Percentiles rank a stretch among this genome's conserved stretches.
Evolutionary conservation across 1,140 invertebrate species (phyloP).

Genomic region (Drosophila pseudoobscura): DNA sequence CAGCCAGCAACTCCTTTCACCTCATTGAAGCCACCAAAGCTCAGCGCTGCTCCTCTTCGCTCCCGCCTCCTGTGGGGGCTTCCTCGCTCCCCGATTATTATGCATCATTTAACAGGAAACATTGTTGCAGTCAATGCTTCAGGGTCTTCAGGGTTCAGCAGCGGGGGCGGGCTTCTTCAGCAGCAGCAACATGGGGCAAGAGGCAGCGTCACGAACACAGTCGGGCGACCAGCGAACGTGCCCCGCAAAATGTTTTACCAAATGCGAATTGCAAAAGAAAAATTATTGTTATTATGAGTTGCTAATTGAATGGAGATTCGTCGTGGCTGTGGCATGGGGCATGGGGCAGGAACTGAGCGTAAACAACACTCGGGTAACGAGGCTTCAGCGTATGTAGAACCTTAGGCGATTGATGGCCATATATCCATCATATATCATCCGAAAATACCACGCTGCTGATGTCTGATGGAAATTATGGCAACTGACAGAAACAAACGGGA

Average conservation of each 20-base stretch:
- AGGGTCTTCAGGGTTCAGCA: slow-evolving; percentile 26
- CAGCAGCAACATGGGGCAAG: slow-evolving; percentile 1
- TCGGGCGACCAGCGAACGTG: slow-evolving; percentile 60
- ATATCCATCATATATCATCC: too few relatives aligned
- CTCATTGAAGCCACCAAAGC: slow-evolving; percentile 56
- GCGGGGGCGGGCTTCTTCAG: slow-evolving; percentile 7
- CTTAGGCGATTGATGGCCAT: too few relatives aligned
- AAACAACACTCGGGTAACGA: too few relatives aligned
- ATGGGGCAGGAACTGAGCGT: slow-evolving; percentile 1
- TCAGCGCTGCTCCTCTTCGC: slow-evolving; percentile 11
- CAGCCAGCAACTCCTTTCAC: slow-evolving; percentile 39
- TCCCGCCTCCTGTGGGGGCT: too few relatives aligned
- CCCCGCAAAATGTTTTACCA: slow-evolving; percentile 74
- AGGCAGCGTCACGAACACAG: slow-evolving; percentile 68
- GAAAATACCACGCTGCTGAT: background rate
- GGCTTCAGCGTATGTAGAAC: too few relatives aligned
- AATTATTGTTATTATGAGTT: slow-evolving; percentile 82
- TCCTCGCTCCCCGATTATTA: slow-evolving; percentile 73
- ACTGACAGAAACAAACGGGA: slow-evolving; percentile 16
- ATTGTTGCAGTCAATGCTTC: slow-evolving; percentile 78
- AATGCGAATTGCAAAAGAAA: slow-evolving; percentile 74
- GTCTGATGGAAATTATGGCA: background rate
- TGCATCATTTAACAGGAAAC: slow-evolving; percentile 80
- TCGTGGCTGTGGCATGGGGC: too few relatives aligned
- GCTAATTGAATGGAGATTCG: slow-evolving; percentile 81